Base-by-base conservation (phyloP, 2,797 vertebrate genomes). In the Eurystomus glaucurus region DNA sequence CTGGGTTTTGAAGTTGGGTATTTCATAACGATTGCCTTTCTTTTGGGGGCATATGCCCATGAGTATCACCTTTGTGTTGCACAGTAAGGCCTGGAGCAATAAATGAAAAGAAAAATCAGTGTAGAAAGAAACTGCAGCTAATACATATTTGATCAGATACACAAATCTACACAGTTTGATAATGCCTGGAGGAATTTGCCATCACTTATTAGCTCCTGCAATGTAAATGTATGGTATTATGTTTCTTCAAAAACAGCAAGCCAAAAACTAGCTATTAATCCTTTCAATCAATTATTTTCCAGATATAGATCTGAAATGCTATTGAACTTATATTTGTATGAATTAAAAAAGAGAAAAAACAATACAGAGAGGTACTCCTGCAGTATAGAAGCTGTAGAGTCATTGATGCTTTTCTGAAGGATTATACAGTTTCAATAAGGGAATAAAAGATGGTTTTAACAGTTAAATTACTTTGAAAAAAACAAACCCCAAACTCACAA, bases 111-210 rank as follows among this genome's bases (percentile, higher is more conserved):
- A 91, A 93, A 96, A 96, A 80, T 95, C 97, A 89, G 92, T 78
- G 80, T 75, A 96, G 90, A 93, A 98, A 97, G 97, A 95, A 88
- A 95, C 93, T 98, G 90, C 85, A 48, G 72, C 97, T 98, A 97
- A 98, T 98, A 97, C 97, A 98, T 98, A 97, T 97, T 97, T 98
- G 91, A 98, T 98, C 92, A 98, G 97, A 97, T 98, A 98, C 89
- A 98, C 97, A 97, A 97, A 98, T 97, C 97, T 78, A 86, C 96
- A 96, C 72, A 85, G 94, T 98, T 98, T 98, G 98, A 98, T 95
- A 98, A 96, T 95, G 97, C 97, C 96, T 39, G 35, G 92, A 97
- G 70, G 97, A 97, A 96, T 98, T 97, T 98, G 94, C 97, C 96
- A 97, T 96, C 96, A 94, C 97, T 98, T 98, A 97, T 96, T 95